Percentiles rank a stretch among this genome's conserved stretches.
These are phyloP conservation scores for Centropyge bicolor DNA, from an alignment of 2,797 vertebrate genomes.

Conservation along the genomic window DNA sequence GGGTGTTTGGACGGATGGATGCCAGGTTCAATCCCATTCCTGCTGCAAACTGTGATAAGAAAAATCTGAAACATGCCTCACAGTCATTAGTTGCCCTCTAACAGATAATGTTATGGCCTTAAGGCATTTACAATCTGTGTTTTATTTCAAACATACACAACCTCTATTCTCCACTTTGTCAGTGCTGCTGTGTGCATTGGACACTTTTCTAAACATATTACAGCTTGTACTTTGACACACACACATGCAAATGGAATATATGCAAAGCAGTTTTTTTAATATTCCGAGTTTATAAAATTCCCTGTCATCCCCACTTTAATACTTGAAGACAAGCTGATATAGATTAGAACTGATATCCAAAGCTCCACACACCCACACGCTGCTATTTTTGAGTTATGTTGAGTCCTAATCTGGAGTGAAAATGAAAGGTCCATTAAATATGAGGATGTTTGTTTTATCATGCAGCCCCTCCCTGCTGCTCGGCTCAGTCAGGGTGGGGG, in stretches of 20 bases:
- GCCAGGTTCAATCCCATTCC: background rate
- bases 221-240: background rate
- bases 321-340: conserved; percentile 31
- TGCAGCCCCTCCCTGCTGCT: conserved; percentile 21
- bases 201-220: background rate
- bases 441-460: conserved; percentile 51
- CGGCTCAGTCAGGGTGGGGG: background rate
- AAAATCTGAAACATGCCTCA: background rate
- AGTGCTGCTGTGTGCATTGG: background rate
- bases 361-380: background rate
- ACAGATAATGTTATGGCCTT: background rate
- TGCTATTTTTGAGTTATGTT: conserved; percentile 33
- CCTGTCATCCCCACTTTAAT: conserved; percentile 5
- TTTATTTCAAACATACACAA: background rate
- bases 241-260: background rate
- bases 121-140: background rate
- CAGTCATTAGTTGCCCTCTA: background rate
- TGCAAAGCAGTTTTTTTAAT: conserved; percentile 2
- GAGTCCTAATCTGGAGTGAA: conserved; percentile 30
- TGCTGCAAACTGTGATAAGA: background rate
- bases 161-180: conserved; percentile 4
- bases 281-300: background rate
- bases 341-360: conserved; percentile 29
- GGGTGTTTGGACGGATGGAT: background rate
- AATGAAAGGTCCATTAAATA: conserved; percentile 42